A percentile compares a stretch with the other conserved stretches of the same genome.
Evolutionary conservation across 2,797 vertebrate genomes (phyloP).

Genomic region (Protonibea diacanthus): DNA sequence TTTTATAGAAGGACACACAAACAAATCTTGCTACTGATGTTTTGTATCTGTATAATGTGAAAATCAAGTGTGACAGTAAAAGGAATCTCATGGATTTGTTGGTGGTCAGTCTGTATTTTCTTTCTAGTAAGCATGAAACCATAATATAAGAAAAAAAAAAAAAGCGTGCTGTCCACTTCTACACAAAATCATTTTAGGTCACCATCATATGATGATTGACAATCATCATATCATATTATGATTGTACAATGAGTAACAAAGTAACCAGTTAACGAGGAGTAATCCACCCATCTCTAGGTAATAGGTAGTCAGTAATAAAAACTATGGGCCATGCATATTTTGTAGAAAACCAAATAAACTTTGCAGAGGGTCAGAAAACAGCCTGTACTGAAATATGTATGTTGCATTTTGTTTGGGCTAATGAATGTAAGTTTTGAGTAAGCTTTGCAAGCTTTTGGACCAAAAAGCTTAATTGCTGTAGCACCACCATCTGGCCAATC

Average conservation of each 20-base stretch:
- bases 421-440: neutral
- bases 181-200: no score
- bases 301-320: neutral
- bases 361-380: neutral
- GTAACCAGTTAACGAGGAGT: neutral
- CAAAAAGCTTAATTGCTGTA: neutral
- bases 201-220: no score
- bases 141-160: neutral
- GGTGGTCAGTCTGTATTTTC: neutral
- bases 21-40: no score
- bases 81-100: neutral
- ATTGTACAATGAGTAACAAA: no score
- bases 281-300: neutral
- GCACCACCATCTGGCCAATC: slow-evolving; percentile 21
- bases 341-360: neutral
- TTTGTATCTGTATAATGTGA: neutral
- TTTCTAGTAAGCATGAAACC: no score
- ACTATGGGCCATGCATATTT: neutral
- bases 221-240: no score
- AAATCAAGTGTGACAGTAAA: neutral
- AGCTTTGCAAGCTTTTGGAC: neutral
- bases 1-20: no score
- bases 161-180: neutral
- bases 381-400: neutral
- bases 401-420: neutral